Percentiles rank a stretch among this genome's conserved stretches.
These are phyloP conservation scores for Bombus soroeensis DNA, from an alignment of 1,140 invertebrate species.

Conservation along the genomic window DNA sequence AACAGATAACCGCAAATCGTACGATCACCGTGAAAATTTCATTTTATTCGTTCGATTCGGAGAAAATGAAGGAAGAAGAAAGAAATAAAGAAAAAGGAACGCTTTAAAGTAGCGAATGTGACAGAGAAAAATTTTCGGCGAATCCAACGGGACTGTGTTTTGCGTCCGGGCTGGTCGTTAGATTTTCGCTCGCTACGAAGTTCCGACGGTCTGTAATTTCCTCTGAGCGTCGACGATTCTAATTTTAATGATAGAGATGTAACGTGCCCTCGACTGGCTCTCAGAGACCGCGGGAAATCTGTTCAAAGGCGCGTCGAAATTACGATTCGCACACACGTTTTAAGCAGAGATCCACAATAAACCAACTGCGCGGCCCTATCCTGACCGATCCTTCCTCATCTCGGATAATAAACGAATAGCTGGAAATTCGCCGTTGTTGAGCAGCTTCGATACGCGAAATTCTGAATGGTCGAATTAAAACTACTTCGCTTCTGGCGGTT, in stretches of 20 bases:
- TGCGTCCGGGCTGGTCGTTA: not conserved
- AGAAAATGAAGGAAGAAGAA: not conserved
- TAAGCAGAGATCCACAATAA: not conserved
- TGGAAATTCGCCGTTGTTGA: not conserved
- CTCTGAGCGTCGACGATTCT: conserved; percentile 17
- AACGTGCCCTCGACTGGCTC: not conserved
- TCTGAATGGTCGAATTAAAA: not conserved
- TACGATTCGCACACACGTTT: conserved; percentile 4
- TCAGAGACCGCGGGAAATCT: conserved; percentile 9
- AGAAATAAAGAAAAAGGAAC: no score
- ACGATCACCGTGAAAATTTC: not conserved
- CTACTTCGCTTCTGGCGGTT: no score
- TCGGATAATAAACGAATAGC: not conserved
- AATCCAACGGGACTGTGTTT: not conserved
- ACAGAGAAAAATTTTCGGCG: conserved; percentile 7
- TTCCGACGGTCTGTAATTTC: conserved; percentile 28
- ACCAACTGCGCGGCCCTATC: no score
- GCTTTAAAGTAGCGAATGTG: no score
- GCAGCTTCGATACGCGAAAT: not conserved
- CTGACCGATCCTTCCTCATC: no score
- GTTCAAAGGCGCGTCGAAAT: conserved; percentile 13
- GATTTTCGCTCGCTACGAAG: conserved; percentile 2
- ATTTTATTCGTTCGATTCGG: not conserved
- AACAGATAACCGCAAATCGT: not conserved
- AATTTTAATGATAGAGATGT: conserved; percentile 39